Base-by-base conservation (phyloP, 1,140 invertebrate species). In the Drosophila tropicalis region DNA sequence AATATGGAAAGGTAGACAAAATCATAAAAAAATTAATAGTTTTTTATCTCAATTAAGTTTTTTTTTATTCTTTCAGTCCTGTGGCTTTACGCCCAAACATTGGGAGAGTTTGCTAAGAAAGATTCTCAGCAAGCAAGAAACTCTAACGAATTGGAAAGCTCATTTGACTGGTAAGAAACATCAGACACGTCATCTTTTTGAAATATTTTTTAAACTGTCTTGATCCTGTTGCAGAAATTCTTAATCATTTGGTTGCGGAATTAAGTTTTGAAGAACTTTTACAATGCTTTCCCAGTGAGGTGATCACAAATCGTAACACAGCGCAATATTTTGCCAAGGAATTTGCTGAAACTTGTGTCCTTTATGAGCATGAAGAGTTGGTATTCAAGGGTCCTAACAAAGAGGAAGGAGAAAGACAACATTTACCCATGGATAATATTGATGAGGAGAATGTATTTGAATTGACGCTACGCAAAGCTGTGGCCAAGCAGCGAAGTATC, bases 381-480 rank as follows among this genome's bases (percentile, higher is more conserved):
- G 79, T 90, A 7, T 87, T 87, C 29, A 80, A 80, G 56, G 60
- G 19, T 19, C 67, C 83, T 10, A 44, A 10, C n/a, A 69, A 67
- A 34, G 70, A 64, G 39, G 73, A 3, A 29, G 29, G 60, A 1
- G 58, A 61, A 13, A 54, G 81, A 17, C 70, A 80, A 6, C 90
- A 91, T 44, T 69, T 91, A 51, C 84, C 90, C 5, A 91, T 91
- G 90, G 91, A 92, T 58, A 91, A 91, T 68, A 89, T 92, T 29
- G 91, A 92, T 60, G 91, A 92, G 61, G 79, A 89, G n/a, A 92
- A 92, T 76, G 85, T 91, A 0, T 92, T 92, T 36, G 89, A 92
- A 70, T 29, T 92, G 3, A 90, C 81, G 2, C 39, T 92, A 34
- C 86, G 91, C 17, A 91, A 92, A 60, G 91, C 91, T 0, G 91